Base-by-base conservation (phyloP, 2,888 invertebrate species). In the Drosophila helvetica region DNA sequence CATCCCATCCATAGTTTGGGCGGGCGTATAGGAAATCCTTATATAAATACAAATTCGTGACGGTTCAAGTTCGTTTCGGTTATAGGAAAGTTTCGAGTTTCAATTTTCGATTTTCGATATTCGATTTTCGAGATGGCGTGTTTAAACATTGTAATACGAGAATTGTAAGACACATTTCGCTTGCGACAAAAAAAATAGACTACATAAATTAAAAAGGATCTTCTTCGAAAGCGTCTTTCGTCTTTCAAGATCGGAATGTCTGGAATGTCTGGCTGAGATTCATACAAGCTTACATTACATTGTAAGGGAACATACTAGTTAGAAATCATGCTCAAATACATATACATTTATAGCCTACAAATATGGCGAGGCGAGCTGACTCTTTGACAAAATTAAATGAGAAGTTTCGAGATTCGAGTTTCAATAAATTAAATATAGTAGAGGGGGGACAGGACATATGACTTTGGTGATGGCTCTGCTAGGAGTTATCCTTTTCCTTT, bases 151-250 rank as follows among this genome's bases (percentile, higher is more conserved):
- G 88, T 77, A 76, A 86, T 82, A 86, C 75, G 57, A 56, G 27
- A 42, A 75, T 68, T 77, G 78, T 82, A 87, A 82, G 82, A 87
- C 82, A 82, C 87, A 79, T 81, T 85, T 77, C 67, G 85, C 79
- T 77, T 74, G 74, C 63, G 22, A n/a, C 58, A 66, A 66, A 60
- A 60, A 56, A 71, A 45, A 45, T 53, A 38, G 52, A 10, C 9
- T 33, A 64, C 38, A 53, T 38, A 71, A 72, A 53, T 71, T 38
- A 69, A 52, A 47, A 60, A 10, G 42, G n/a, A 48, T 64, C 27
- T 15, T 15, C n/a, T 15, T 15, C n/a, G 38, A 25, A 54, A 42
- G 43, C n/a, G 9, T n/a, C 9, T 19, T 18, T 54, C 10, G 12
- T 22, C 25, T 58, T 67, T 68, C 33, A 18, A 42, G 57, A 19